Evolutionary conservation across 2,888 invertebrate genomes (phyloP), one percentile per base, ranked within the genome.

Genomic region (Baccha elongata): DNA sequence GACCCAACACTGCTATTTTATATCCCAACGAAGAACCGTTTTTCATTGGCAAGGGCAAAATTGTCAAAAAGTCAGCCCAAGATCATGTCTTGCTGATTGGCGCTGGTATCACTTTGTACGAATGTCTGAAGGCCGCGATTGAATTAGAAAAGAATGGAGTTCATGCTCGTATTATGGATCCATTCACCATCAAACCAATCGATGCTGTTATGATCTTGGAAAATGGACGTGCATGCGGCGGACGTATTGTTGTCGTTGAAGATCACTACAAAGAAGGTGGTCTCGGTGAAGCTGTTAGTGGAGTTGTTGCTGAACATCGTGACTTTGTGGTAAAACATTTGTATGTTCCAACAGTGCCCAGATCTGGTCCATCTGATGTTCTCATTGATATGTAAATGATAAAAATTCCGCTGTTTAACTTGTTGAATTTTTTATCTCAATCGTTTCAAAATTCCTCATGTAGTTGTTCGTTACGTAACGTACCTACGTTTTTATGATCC

Each of bases 131-230:
- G 74, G 99, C 99, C 21, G 96, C 97, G 0, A 94, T 94, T 76
- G 92, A 92, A 74, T 92, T 99, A 71, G 93, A 92, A 7, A 93
- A 94, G 87, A 89, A 90, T n/a, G 95, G 95, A 11, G 92, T 98
- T 64, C 92, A 94, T 72, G 94, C 95, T 0, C 93, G 98, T 48
- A 95, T 99, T 19, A 90, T 99, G 89, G 99, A 99, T 92, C 97
- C 96, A 5, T 99, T 99, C 92, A 98, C 99, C 8, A 92, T 99
- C 78, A 99, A 99, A 91, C 99, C 99, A 0, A 92, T 99, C 85
- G 99, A 99, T 91, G 93, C 92, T 67, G 93, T 93, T 0, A 92
- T 94, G 1, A 94, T 99, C 42, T 90, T 95, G 42, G 91, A 92
- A 62, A 94, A 97, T 89, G 98, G 97, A 2, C 92, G 92, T 81